Evolutionary conservation across 2,797 vertebrate species (phyloP).

Genomic region (Chaetophractus vellerosus): DNA sequence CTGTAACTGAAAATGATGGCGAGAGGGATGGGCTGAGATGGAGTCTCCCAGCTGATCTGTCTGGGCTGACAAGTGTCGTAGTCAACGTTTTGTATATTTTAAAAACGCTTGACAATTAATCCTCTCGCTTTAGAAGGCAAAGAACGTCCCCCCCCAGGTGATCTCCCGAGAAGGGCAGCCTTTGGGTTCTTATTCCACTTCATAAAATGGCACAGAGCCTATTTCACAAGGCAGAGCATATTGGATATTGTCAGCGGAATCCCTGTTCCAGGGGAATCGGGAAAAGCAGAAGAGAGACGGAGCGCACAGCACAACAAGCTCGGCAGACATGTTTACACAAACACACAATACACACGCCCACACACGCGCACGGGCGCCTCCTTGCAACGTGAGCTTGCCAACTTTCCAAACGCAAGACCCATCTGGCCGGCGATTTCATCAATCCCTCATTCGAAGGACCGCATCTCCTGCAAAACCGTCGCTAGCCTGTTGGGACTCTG

Average conservation of each 20-base stretch:
- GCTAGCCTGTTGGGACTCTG: slow-evolving; percentile 64
- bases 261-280: not conserved
- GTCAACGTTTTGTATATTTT: not conserved
- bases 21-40: not conserved
- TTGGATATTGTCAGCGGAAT: not conserved
- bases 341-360: not conserved
- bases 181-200: slow-evolving; percentile 19
- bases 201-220: not conserved
- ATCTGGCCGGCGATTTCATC: not conserved
- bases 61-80: not conserved
- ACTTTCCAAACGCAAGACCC: slow-evolving; percentile 70
- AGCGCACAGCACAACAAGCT: not conserved
- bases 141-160: not conserved
- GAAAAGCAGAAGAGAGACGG: not conserved
- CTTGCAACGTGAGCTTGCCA: not conserved
- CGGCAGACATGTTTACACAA: not conserved
- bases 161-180: not conserved
- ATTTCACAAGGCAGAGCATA: not conserved
- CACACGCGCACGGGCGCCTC: not conserved
- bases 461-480: slow-evolving; percentile 33
- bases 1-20: not conserved
- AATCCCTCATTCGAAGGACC: not conserved
- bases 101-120: not conserved
- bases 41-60: not conserved
- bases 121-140: slow-evolving; percentile 27